Evolutionary conservation across 1,140 invertebrate species (phyloP), one percentile per base, ranked within the genome.

Genomic region (Cepaea nemoralis): DNA sequence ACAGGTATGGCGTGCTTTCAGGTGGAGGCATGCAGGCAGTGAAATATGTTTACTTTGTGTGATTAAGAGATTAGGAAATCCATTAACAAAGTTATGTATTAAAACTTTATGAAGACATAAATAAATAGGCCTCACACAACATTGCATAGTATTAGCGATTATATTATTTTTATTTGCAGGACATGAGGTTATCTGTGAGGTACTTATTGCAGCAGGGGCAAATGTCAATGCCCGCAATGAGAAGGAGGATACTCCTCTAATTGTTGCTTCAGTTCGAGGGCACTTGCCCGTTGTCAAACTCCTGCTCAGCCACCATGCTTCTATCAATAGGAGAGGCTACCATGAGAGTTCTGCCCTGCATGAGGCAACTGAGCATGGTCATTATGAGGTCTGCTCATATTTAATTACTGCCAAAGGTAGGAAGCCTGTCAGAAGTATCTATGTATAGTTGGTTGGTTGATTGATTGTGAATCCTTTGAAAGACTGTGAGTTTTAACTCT

Each of bases 251-350:
- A 97, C 97, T 22, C 96, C 96, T 6, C 92, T 97, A 59, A 97
- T 97, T 87, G 93, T 97, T 85, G 95, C 96, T 10, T 94, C 96
- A 5, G 95, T 95, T 24, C 95, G 95, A 90, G 96, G 96, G 0
- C 95, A 97, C 91, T 93, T 95, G 70, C 94, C 96, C 37, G 95
- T 96, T 86, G 96, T 97, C 10, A 91, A 94, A 85, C 95, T 96
- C 91, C 91, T 98, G 73, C 91, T 98, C 67, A 94, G 95, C 80
- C 95, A 97, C 92, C 96, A 96, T 81, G 96, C 96, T 95, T 93
- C 94, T 94, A 27, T 94, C 94, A 87, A 94, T 94, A 73, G 94
- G 93, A 94, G 87, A 80, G 88, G 86, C 8, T 87, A 88, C 59
- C 86, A 87, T 39, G 88, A 89, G 27, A 83, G 88, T 27, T 89